Conservation (phyloP, 2,888 invertebrate species). For the Cheilosia pagana region DNA sequence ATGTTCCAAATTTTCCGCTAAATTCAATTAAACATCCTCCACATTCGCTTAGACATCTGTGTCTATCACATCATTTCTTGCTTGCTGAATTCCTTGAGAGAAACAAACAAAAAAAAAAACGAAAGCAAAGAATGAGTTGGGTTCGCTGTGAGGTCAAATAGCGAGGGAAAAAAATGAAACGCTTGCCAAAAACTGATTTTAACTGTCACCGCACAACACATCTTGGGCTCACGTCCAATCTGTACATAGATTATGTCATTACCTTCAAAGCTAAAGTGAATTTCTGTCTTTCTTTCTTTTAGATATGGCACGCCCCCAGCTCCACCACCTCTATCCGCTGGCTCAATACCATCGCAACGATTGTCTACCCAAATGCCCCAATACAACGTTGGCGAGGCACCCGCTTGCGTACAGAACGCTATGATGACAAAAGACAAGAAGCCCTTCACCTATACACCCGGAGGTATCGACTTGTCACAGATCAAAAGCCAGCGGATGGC, state of each 20-base stretch:
- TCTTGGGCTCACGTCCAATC: conserved; percentile 63
- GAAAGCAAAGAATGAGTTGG: conserved; percentile 2
- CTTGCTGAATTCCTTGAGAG: not conserved
- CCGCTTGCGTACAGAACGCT: conserved; percentile 95
- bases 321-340: conserved; percentile 79
- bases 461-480: conserved; percentile 95
- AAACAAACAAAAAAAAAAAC: not conserved
- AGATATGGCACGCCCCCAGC: conserved; percentile 84
- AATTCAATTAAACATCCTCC: conserved; percentile 7
- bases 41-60: conserved; percentile 1
- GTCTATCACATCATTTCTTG: conserved; percentile 6
- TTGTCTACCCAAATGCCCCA: conserved; percentile 78
- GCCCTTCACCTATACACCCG: conserved; percentile 98
- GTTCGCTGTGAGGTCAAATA: conserved; percentile 44
- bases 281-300: conserved; percentile 47
- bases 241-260: conserved; percentile 49
- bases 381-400: conserved; percentile 86
- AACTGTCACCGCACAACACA: conserved; percentile 49
- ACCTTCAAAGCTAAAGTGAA: conserved; percentile 13
- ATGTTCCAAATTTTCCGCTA: conserved; percentile 38
- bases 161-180: conserved; percentile 23
- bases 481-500: conserved; percentile 96
- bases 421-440: conserved; percentile 98
- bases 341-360: conserved; percentile 77
- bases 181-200: conserved; percentile 52